Evolutionary conservation across 2,888 invertebrate genomes (phyloP).

Genomic region (Melanchra persicariae): DNA sequence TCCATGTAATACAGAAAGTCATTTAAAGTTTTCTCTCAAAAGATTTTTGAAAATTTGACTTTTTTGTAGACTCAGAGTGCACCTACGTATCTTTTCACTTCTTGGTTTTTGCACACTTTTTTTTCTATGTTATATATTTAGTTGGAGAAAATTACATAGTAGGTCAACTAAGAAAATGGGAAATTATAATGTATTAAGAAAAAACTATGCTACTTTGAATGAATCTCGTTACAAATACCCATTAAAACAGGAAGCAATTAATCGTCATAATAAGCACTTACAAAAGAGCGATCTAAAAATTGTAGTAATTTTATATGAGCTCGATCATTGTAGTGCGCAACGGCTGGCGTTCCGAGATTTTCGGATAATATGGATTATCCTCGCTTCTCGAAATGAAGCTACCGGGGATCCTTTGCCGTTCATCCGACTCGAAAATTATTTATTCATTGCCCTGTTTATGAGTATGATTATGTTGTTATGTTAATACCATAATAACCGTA

Average conservation of each 20-base stretch:
- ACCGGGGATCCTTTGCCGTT: conserved; percentile 80
- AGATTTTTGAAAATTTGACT: neutral
- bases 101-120: neutral
- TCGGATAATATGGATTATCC: conserved; percentile 89
- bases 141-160: neutral
- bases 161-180: no score
- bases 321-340: conserved; percentile 80
- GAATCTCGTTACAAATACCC: conserved; percentile 8
- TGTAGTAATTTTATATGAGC: conserved; percentile 83
- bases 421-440: conserved; percentile 84
- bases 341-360: conserved; percentile 84
- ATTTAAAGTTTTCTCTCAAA: neutral
- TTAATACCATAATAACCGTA: conserved; percentile 68
- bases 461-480: conserved; percentile 77
- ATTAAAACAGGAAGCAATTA: conserved; percentile 74
- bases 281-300: conserved; percentile 81
- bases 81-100: no score
- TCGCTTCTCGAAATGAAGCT: conserved; percentile 83
- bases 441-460: conserved; percentile 83
- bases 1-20: neutral
- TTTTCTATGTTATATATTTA: neutral
- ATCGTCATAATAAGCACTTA: conserved; percentile 75
- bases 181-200: neutral
- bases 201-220: neutral
- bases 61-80: no score